phyloP scores from a whole-genome alignment of 2,888 invertebrate genomes.

The Rhagium mordax region DNA sequence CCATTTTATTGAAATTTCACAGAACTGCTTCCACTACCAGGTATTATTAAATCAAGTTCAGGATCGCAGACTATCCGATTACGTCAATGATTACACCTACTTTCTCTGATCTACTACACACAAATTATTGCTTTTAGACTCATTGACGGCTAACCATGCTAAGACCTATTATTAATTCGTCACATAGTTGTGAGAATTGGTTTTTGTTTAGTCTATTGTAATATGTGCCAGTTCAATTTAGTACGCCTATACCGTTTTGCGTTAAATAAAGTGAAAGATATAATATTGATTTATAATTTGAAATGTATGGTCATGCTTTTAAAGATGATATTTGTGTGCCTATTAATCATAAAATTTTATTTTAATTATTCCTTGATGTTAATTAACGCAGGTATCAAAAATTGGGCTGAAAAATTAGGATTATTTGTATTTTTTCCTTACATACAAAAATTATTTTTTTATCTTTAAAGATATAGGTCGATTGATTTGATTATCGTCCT shows the following conservation, averaged over 20 bases:
- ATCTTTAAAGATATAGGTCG: too few relatives aligned
- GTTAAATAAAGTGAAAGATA: not conserved
- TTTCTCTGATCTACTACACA: not conserved
- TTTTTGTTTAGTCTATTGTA: not conserved
- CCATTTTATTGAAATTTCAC: not conserved
- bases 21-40: not conserved
- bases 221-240: not conserved
- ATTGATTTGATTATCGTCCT: too few relatives aligned
- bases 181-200: not conserved
- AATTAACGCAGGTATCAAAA: too few relatives aligned
- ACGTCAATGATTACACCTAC: not conserved
- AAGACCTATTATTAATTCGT: not conserved
- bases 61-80: not conserved
- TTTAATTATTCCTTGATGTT: too few relatives aligned
- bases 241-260: not conserved
- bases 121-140: not conserved
- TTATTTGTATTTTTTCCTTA: too few relatives aligned
- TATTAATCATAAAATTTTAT: too few relatives aligned
- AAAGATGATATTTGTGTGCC: too few relatives aligned
- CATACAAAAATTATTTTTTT: too few relatives aligned
- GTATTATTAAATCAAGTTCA: conserved; percentile 2
- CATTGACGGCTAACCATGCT: not conserved
- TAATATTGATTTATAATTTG: not conserved
- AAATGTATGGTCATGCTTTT: too few relatives aligned
- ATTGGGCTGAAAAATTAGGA: too few relatives aligned